phyloP scores from a whole-genome alignment of 1,140 invertebrate genomes.

The Amyelois transitella region DNA sequence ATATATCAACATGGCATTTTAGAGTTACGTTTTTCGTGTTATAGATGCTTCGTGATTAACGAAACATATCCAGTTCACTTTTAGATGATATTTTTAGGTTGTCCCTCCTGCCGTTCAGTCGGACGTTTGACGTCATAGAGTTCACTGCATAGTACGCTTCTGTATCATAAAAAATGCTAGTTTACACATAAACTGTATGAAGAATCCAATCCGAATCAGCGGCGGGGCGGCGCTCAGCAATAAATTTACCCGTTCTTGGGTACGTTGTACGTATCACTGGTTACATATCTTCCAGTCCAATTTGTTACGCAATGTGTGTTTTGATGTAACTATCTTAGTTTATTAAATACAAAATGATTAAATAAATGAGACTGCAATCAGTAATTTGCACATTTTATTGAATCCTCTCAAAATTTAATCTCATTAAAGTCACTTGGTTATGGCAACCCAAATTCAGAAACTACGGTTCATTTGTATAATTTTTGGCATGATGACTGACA shows the following conservation, averaged over 20 bases:
- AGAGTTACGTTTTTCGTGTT: slow-evolving; percentile 60
- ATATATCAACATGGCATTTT: slow-evolving; percentile 57
- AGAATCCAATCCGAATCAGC: slow-evolving; percentile 20
- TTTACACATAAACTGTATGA: slow-evolving; percentile 2
- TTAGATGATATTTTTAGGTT: slow-evolving; percentile 39
- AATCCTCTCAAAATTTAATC: not conserved
- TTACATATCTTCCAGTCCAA: slow-evolving; percentile 65
- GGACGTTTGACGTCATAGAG: slow-evolving; percentile 9
- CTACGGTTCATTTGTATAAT: too few species aligned
- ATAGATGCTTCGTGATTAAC: slow-evolving; percentile 50
- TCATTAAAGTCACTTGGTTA: not conserved
- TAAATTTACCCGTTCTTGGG: slow-evolving; percentile 32
- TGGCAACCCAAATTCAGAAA: too few species aligned
- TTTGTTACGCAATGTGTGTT: slow-evolving; percentile 67
- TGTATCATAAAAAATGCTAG: slow-evolving; percentile 2
- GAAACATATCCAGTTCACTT: slow-evolving; percentile 46
- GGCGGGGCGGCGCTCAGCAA: slow-evolving; percentile 30
- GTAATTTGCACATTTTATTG: slow-evolving; percentile 31
- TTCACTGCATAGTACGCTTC: slow-evolving; percentile 1
- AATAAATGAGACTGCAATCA: slow-evolving; percentile 70
- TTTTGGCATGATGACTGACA: too few species aligned
- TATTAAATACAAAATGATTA: slow-evolving; percentile 55
- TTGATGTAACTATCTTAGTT: slow-evolving; percentile 68
- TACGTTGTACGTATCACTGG: slow-evolving; percentile 40
- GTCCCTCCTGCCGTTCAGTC: slow-evolving; percentile 34